These are phyloP conservation scores for Nothoprocta perdicaria DNA, from an alignment of 2,113 vertebrate species.

Conservation along the genomic window DNA sequence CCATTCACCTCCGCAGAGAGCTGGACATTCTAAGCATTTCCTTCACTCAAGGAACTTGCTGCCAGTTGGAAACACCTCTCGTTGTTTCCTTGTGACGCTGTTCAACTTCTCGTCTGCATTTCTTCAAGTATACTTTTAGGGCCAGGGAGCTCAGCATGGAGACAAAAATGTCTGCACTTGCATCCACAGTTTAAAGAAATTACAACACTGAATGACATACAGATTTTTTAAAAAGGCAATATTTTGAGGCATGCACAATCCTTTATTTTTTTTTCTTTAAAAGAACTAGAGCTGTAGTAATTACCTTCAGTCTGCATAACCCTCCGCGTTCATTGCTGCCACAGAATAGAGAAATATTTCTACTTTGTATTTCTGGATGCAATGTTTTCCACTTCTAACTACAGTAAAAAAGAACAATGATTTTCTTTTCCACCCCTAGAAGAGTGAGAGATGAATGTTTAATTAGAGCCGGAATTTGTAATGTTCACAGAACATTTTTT, in stretches of 20 bases:
- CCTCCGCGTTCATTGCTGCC: constrained; percentile 38
- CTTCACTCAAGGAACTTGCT: neutral
- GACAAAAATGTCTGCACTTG: neutral
- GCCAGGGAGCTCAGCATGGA: neutral
- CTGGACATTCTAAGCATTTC: neutral
- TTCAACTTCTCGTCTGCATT: neutral
- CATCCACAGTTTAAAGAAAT: neutral
- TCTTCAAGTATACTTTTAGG: neutral
- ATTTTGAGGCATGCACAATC: neutral
- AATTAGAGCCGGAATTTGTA: constrained; percentile 64
- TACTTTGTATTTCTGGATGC: constrained; percentile 60
- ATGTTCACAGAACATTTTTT: constrained; percentile 63
- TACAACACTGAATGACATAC: neutral
- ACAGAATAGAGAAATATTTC: constrained; percentile 60
- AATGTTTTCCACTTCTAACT: constrained; percentile 65
- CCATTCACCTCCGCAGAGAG: neutral
- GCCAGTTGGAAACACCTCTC: neutral
- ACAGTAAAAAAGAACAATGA: constrained; percentile 58
- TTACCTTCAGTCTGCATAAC: constrained; percentile 64
- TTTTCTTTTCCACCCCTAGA: constrained; percentile 54
- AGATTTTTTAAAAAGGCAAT: constrained; percentile 17
- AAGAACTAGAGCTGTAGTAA: constrained; percentile 44
- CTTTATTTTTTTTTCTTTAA: neutral
- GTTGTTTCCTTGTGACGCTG: neutral
- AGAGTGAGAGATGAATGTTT: constrained; percentile 61